Percentiles rank a stretch among this genome's conserved stretches.
phyloP scores from a whole-genome alignment of 2,888 invertebrate genomes.

The Sericinus montela region DNA sequence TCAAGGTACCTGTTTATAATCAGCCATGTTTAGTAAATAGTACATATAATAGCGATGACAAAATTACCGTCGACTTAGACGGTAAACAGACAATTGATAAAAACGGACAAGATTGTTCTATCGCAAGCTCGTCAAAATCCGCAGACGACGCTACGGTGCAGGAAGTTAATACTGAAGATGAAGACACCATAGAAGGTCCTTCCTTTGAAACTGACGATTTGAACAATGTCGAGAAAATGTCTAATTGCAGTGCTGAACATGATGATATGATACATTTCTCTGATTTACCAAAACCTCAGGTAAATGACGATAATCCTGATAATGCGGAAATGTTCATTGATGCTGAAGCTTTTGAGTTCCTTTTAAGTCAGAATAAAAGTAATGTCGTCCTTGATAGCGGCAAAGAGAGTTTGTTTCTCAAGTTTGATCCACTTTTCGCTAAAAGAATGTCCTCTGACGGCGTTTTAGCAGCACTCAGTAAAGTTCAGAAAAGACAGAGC shows the following conservation, averaged over 20 bases:
- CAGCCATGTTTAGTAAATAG: not conserved
- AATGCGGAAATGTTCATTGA: conserved; percentile 66
- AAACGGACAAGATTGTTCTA: conserved; percentile 29
- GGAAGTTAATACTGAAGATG: conserved; percentile 64
- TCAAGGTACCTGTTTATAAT: not conserved
- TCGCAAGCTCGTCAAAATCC: conserved; percentile 40
- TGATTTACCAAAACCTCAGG: conserved; percentile 39
- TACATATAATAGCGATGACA: not conserved
- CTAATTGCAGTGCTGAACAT: conserved; percentile 26
- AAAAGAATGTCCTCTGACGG: conserved; percentile 58
- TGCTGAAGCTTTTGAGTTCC: conserved; percentile 66
- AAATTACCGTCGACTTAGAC: not conserved
- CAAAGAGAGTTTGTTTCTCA: conserved; percentile 69
- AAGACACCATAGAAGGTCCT: conserved; percentile 68
- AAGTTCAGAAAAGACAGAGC: conserved; percentile 50
- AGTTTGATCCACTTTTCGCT: conserved; percentile 69
- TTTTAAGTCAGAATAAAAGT: conserved; percentile 61
- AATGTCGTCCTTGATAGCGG: conserved; percentile 60
- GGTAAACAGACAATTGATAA: conserved; percentile 29
- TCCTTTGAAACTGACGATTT: conserved; percentile 58
- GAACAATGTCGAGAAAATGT: conserved; percentile 35
- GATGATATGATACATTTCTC: conserved; percentile 51
- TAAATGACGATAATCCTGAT: conserved; percentile 42
- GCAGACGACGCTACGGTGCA: conserved; percentile 44
- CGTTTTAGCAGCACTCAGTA: conserved; percentile 47